Conservation (phyloP, 92 coral and sea anemone genomes). For the Phenganax stokvisi region DNA sequence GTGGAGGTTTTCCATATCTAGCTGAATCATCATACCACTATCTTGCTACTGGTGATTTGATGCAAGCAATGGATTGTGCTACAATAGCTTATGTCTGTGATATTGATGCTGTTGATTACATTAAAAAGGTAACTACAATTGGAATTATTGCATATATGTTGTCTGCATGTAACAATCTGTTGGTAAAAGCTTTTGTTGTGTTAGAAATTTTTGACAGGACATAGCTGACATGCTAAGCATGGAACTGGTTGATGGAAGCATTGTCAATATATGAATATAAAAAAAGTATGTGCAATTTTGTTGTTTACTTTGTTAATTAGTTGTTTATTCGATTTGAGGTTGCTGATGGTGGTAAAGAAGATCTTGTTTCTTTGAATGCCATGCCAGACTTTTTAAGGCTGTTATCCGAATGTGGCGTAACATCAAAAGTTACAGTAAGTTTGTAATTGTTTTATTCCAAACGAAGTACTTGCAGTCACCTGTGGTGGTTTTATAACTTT, state of each 20-base stretch:
- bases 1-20: conserved; percentile 9
- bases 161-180: background rate
- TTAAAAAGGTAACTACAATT: background rate
- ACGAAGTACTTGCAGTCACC: background rate
- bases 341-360: background rate
- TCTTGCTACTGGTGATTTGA: conserved; percentile 14
- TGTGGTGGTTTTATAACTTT: background rate
- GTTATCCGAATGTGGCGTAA: conserved; percentile 16
- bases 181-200: background rate
- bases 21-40: conserved; percentile 23
- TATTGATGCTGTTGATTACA: conserved; percentile 20
- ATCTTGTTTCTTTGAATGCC: background rate
- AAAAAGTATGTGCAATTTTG: background rate
- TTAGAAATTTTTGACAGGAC: background rate
- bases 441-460: background rate
- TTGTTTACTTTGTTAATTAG: background rate
- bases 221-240: background rate
- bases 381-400: conserved; percentile 3
- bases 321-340: background rate
- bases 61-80: background rate
- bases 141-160: background rate
- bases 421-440: conserved; percentile 19
- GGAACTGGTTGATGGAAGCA: background rate
- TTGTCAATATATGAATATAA: background rate
- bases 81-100: background rate